Conservation (phyloP, 2,113 vertebrate species). For the Odocoileus virginianus region DNA sequence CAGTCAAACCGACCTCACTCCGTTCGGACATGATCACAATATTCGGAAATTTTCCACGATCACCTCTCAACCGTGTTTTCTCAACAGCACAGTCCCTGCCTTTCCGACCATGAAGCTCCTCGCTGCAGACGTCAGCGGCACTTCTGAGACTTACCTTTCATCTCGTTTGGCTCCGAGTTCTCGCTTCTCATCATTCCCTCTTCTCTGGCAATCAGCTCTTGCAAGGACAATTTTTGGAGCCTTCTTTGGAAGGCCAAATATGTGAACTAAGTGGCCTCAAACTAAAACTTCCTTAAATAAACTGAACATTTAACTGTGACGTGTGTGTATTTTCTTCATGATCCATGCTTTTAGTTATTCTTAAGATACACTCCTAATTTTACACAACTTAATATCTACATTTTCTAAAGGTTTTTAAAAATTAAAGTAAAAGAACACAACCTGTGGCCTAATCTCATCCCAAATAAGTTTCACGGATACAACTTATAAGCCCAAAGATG, state of each 20-base stretch:
- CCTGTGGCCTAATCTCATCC: neutral
- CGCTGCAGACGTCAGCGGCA: accelerated
- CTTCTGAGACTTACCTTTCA: neutral
- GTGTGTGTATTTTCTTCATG: neutral
- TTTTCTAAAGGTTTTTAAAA: neutral
- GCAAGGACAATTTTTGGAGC: neutral
- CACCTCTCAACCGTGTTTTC: neutral
- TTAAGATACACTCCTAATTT: neutral
- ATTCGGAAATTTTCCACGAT: neutral
- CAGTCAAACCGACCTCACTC: neutral
- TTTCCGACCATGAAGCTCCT: neutral
- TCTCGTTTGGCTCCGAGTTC: neutral
- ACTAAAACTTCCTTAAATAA: neutral
- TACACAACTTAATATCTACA: neutral
- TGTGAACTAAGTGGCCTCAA: neutral
- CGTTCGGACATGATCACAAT: accelerated
- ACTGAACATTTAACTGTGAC: neutral
- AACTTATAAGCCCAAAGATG: neutral
- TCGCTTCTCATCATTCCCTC: neutral
- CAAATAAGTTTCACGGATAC: neutral
- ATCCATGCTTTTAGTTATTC: neutral
- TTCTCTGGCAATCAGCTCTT: neutral
- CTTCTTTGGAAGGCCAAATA: neutral
- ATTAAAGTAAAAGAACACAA: neutral
- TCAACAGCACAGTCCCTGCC: neutral